phyloP scores from a whole-genome alignment of 2,113 vertebrate genomes.

The Tetrax tetrax region DNA sequence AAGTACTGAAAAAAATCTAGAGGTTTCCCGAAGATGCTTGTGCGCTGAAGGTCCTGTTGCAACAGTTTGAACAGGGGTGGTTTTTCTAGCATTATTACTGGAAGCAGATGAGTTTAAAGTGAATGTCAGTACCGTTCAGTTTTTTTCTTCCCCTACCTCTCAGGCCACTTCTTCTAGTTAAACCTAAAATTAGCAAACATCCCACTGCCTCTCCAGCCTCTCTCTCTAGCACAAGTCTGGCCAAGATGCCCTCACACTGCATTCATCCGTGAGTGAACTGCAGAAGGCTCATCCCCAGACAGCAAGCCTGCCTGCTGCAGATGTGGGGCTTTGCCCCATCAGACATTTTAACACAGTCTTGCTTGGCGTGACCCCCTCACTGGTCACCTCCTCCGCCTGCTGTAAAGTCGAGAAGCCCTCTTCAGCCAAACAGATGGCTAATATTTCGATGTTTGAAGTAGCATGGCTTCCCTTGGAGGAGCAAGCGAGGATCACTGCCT shows the following conservation, averaged over 20 bases:
- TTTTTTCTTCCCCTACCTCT: not conserved
- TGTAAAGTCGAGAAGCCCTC: not conserved
- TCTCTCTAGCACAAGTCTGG: not conserved
- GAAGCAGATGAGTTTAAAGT: not conserved
- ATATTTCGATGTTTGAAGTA: not conserved
- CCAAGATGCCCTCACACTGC: not conserved
- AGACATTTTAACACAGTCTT: not conserved
- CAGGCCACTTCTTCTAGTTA: not conserved
- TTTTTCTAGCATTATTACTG: not conserved
- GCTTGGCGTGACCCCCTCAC: not conserved
- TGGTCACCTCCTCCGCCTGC: not conserved
- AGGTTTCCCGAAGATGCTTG: not conserved
- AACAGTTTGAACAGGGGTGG: not conserved
- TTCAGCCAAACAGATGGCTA: not conserved
- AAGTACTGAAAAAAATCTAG: not conserved
- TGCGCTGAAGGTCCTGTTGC: not conserved
- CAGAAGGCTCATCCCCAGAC: not conserved
- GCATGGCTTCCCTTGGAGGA: not conserved
- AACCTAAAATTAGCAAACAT: not conserved
- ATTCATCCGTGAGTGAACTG: not conserved
- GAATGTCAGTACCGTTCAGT: not conserved
- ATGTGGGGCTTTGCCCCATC: not conserved
- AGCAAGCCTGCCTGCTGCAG: not conserved
- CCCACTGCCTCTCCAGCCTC: not conserved
- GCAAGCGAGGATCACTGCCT: rapidly evolving